A percentile compares a stretch with the other conserved stretches of the same genome.
Conservation (phyloP, 1,140 invertebrate genomes). For the Luehdorfia chinensis region DNA sequence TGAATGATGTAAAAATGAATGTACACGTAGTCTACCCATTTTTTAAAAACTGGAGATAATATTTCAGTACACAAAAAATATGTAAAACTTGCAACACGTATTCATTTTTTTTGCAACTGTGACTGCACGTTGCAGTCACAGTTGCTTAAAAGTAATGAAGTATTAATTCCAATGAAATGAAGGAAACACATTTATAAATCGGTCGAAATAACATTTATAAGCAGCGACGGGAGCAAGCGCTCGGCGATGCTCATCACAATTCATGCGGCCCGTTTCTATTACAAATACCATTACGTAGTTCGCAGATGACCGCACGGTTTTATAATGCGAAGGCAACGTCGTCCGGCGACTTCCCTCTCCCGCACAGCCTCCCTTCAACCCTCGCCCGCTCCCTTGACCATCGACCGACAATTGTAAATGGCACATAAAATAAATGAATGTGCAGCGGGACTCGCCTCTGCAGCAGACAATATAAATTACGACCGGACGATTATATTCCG, state of each 20-base stretch:
- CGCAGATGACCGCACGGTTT: slow-evolving; percentile 78
- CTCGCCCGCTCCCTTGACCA: slow-evolving; percentile 75
- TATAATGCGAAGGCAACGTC: slow-evolving; percentile 74
- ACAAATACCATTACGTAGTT: slow-evolving; percentile 70
- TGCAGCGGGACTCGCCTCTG: slow-evolving; percentile 77
- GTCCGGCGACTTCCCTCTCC: slow-evolving; percentile 37
- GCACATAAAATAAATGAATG: slow-evolving; percentile 79
- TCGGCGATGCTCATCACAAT: slow-evolving; percentile 31
- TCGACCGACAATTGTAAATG: slow-evolving; percentile 79
- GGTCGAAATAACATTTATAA: no score
- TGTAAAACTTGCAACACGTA: no score
- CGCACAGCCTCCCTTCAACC: slow-evolving; percentile 32
- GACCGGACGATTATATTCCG: slow-evolving; percentile 78
- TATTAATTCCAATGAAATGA: no score
- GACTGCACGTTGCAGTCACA: no score
- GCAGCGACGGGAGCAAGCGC: neutral
- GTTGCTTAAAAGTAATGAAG: no score
- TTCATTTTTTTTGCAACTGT: no score
- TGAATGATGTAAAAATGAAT: no score
- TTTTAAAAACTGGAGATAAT: no score
- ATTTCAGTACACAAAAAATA: no score
- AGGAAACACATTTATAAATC: no score
- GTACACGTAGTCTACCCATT: no score
- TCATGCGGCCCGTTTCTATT: slow-evolving; percentile 60
- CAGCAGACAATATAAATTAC: slow-evolving; percentile 79